Base-by-base conservation (phyloP, 1,140 invertebrate species). In the Drosophila orena region DNA sequence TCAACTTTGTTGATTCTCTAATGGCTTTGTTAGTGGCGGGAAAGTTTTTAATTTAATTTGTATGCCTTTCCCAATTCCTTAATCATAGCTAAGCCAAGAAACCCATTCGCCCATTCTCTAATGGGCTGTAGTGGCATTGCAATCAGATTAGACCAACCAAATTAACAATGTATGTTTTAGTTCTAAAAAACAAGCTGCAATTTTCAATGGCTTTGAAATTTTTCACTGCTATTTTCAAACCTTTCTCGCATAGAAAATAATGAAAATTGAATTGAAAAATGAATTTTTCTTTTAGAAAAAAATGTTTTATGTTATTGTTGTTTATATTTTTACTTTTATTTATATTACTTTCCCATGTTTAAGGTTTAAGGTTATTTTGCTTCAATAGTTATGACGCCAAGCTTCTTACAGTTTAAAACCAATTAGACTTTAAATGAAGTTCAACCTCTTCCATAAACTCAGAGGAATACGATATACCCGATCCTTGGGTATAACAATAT, bases 41-140 rank as follows among this genome's bases (percentile, higher is more conserved):
- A 62, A 62, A 62, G 54, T 62, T 62, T 59, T 59, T 62, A 62
- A 62, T 59, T 62, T 42, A 62, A 62, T 62, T 61, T 62, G 59
- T 62, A 38, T 59, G 54, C 17, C 20, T 17, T 24, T 11, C 54
- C 22, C 34, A 58, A 58, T 54, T 62, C 8, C 59, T 59, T 59
- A 62, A 62, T 59, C 37, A 62, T 22, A 34, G 24, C 24, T 20
- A 62, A 62, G 59, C 34, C 42, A 59, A 42, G 37, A 20, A 20
- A 49, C n/a, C 24, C 24, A 49, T 50, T 17, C 8, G 5, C 7
- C 14, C 14, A 14, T 8, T 1, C 7, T 11, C 11, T 34, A 50
- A 50, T 50, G n/a, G n/a, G 5, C 4, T 30, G 7, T 12, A 17
- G 17, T 17, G 27, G n/a, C n/a, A 8, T 17, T 34, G 3, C 4